Evolutionary conservation across 92 coral and sea anemone genomes (phyloP), one percentile per base, ranked within the genome.

Genomic region (Epizoanthus scotinus): DNA sequence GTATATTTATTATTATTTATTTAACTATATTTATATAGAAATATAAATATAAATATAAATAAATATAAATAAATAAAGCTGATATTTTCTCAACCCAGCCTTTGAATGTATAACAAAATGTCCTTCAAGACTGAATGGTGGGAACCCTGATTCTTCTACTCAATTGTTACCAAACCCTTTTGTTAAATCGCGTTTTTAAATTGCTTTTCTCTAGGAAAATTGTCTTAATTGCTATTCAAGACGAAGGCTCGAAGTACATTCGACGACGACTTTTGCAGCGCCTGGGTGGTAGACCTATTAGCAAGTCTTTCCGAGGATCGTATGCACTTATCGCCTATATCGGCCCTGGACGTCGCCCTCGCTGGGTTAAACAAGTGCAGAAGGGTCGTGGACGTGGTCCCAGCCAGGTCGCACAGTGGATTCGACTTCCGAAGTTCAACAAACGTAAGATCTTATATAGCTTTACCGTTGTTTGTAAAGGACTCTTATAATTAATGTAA

Each of bases 171-270:
- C 50, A 42, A 7, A 42, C 50, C 50, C 6, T 42, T 42, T 42
- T 42, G 0, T 42, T 42, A 42, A 0, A 42, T 42, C 50, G 50
- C 13, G 17, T 47, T 49, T 22, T 2, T 2, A 14, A 22, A 10
- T 50, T 71, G 26, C 42, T 31, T 47, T 73, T 28, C 28, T 1
- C 10, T 21, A 73, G 79, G 50, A 56, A 54, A 34, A 73, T 73
- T 7, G 63, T 73, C 34, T 19, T 73, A 29, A 56, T 73, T 19
- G 79, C 79, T 5, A 73, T 73, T 26, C 79, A 73, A 63, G 38
- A 73, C 65, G 79, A 73, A 0, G 79, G 79, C 21, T 73, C 79
- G 15, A 73, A 63, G 47, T 73, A 73, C 21, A 50, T 31, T 73
- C 52, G 54, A 73, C 34, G 52, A 27, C 24, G 44, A 47, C 20